Base-by-base conservation (phyloP, 2,113 vertebrate genomes). In the Haemorhous mexicanus region DNA sequence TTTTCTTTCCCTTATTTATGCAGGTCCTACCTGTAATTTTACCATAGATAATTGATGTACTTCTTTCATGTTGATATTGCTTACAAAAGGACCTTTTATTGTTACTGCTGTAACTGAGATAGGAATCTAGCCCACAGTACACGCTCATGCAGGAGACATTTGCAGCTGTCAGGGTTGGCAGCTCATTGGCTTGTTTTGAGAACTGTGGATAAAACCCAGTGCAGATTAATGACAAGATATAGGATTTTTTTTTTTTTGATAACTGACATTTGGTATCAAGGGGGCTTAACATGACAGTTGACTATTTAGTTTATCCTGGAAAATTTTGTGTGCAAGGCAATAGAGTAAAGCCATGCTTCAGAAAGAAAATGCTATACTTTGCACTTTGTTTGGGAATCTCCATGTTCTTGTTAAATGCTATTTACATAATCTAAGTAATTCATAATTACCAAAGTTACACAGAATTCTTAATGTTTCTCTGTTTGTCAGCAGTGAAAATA, bases 211-310 rank as follows among this genome's bases (percentile, higher is more conserved):
- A 81, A 91, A 93, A 87, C 28, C 1, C 35, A 64, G 47, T 75
- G 66, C 74, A 93, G 95, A 92, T 95, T 90, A 91, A 85, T 76
- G 82, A 64, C 52, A 87, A 91, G 94, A 95, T 93, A 89, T 2
- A 79, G 53, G 22, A 85, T 39, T 56, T 21, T 27, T 49, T 43
- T 70, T 81, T 56, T 58, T 91, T 82, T 74, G 2, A 46, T 75
- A 92, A 93, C 73, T 89, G 93, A 72, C 66, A 58, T 12, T 76
- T 87, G 62, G 41, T 78, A 53, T 89, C 70, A 76, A 76, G 53
- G 50, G 37, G 20, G 19, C 26, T 94, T 89, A 87, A 73, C 20
- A 6, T 70, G 43, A 58, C 81, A 72, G 30, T 24, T 91, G 66
- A 37, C 43, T 84, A 23, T 72, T 70, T 75, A 72, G 30, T 37